phyloP scores from a whole-genome alignment of 2,113 vertebrate species.

The Columbina picui region DNA sequence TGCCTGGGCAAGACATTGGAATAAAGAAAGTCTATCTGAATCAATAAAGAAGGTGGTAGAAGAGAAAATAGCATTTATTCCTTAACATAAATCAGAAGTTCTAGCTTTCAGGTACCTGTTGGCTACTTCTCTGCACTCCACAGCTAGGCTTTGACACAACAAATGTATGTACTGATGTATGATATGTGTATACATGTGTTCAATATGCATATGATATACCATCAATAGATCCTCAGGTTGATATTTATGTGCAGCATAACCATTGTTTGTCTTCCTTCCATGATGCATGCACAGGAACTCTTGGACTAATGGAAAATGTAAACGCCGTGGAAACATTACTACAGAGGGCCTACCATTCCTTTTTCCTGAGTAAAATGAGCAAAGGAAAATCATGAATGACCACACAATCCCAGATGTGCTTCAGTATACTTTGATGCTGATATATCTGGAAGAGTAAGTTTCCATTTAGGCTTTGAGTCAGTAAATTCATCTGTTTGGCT shows the following conservation, averaged over 20 bases:
- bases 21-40: not conserved
- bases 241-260: not conserved
- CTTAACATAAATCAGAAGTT: not conserved
- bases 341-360: not conserved
- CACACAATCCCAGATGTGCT: not conserved
- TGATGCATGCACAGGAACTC: not conserved
- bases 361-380: not conserved
- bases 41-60: not conserved
- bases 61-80: not conserved
- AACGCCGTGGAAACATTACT: not conserved
- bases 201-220: not conserved
- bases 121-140: not conserved
- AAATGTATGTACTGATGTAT: not conserved
- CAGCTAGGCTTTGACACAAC: not conserved
- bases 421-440: conserved; percentile 25
- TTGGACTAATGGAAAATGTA: not conserved
- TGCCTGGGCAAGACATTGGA: not conserved
- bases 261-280: not conserved
- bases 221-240: not conserved
- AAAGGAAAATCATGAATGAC: not conserved
- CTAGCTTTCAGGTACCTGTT: not conserved
- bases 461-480: not conserved
- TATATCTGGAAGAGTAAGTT: conserved; percentile 42
- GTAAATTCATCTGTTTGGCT: conserved; percentile 40
- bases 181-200: not conserved